phyloP scores from a whole-genome alignment of 2,113 vertebrate genomes.

The Menura novaehollandiae region DNA sequence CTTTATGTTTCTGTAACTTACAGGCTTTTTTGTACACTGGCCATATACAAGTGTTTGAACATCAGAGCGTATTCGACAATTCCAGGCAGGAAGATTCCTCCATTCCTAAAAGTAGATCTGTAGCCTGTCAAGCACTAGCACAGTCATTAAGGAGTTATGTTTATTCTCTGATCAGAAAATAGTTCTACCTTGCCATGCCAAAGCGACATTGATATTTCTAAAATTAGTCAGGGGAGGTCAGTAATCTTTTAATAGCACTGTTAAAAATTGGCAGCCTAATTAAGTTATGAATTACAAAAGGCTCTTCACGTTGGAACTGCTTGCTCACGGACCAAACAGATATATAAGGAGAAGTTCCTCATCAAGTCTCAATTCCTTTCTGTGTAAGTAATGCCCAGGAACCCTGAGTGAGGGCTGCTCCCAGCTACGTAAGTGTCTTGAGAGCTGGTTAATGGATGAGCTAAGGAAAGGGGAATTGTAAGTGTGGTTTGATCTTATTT shows the following conservation, averaged over 20 bases:
- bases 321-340: not conserved
- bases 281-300: constrained; percentile 28
- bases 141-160: constrained; percentile 28
- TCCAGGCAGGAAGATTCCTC: not conserved
- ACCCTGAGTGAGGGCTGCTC: not conserved
- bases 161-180: constrained; percentile 28
- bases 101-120: not conserved
- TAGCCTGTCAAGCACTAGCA: not conserved
- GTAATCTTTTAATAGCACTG: constrained; percentile 13
- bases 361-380: not conserved
- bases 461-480: not conserved
- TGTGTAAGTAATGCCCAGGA: constrained; percentile 11
- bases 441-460: not conserved
- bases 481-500: not conserved
- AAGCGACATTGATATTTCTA: not conserved
- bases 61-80: fast-evolving
- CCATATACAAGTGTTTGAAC: not conserved
- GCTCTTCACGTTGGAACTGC: not conserved
- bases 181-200: constrained; percentile 4
- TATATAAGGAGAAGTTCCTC: constrained; percentile 17
- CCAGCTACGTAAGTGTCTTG: not conserved
- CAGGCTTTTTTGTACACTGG: not conserved
- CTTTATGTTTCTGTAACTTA: not conserved
- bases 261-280: constrained; percentile 28
- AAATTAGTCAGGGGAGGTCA: constrained; percentile 18